phyloP scores from a whole-genome alignment of 2,888 invertebrate genomes.

The Itoplectis maculator region DNA sequence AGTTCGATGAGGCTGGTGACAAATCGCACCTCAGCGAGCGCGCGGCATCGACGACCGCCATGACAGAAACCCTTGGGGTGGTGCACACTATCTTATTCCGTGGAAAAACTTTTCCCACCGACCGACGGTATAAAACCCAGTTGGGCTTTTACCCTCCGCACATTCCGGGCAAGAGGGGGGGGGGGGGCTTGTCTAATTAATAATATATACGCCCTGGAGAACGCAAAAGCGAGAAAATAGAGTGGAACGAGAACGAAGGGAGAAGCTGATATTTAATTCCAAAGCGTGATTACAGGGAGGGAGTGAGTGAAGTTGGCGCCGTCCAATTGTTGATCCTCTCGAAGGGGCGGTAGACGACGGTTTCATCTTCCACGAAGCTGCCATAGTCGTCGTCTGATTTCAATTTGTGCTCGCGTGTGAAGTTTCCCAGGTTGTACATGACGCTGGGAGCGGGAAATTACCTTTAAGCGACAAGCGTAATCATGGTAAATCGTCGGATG shows the following conservation, averaged over 20 bases:
- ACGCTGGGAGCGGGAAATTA: not conserved
- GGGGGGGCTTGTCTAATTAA: slow-evolving; percentile 15
- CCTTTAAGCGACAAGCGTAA: not conserved
- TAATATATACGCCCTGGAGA: slow-evolving; percentile 11
- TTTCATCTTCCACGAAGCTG: not conserved
- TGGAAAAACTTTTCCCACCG: slow-evolving; percentile 21
- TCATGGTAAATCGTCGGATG: not conserved
- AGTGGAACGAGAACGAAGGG: not conserved
- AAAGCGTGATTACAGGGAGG: slow-evolving; percentile 9
- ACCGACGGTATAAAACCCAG: not conserved
- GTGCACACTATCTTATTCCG: slow-evolving; percentile 8
- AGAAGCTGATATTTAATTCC: slow-evolving; percentile 14
- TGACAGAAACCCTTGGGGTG: not conserved
- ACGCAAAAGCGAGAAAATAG: not conserved
- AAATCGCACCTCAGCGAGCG: slow-evolving; percentile 20
- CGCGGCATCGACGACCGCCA: slow-evolving; percentile 14
- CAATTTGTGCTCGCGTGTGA: not conserved
- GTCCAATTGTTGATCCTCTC: not conserved
- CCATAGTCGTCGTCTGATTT: not conserved
- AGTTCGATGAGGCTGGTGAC: slow-evolving; percentile 50
- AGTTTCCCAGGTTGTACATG: not conserved
- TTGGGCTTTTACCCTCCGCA: not conserved
- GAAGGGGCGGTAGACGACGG: not conserved
- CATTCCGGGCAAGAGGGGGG: not conserved
- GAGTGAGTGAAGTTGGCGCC: not conserved